Percentiles rank a stretch among this genome's conserved stretches.
Evolutionary conservation across 2,888 invertebrate species (phyloP).

Genomic region (Megamerina dolium): DNA sequence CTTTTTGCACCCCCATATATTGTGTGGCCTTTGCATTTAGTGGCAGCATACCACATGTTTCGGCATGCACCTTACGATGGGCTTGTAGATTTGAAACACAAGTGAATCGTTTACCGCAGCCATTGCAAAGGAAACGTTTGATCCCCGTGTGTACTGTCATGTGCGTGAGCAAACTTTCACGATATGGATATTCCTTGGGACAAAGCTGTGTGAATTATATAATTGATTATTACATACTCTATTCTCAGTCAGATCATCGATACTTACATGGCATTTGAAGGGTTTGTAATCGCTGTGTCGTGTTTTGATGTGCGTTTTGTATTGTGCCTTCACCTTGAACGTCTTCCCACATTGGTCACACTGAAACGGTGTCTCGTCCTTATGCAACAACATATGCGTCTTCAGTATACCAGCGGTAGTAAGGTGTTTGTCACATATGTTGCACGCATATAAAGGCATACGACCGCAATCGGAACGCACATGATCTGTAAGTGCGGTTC

Average conservation of each 20-base stretch:
- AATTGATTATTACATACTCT: background rate
- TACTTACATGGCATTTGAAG: constrained; percentile 50
- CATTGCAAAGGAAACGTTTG: constrained; percentile 51
- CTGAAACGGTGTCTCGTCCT: constrained; percentile 43
- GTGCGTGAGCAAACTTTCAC: constrained; percentile 52
- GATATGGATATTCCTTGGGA: constrained; percentile 50
- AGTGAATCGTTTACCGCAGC: constrained; percentile 52
- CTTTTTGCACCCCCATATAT: constrained; percentile 46
- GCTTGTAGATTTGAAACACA: constrained; percentile 53
- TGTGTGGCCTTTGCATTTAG: constrained; percentile 45
- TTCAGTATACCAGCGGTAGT: constrained; percentile 49
- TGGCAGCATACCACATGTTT: constrained; percentile 48
- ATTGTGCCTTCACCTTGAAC: constrained; percentile 45
- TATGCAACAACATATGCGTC: constrained; percentile 50
- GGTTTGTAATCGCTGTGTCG: constrained; percentile 52
- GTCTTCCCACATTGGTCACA: constrained; percentile 45
- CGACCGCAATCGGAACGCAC: constrained; percentile 50
- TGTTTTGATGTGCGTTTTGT: constrained; percentile 45
- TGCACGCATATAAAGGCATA: constrained; percentile 43
- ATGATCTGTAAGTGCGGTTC: constrained; percentile 48
- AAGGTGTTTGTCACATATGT: constrained; percentile 48
- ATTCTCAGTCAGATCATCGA: background rate
- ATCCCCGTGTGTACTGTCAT: constrained; percentile 52
- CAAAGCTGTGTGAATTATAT: constrained; percentile 38
- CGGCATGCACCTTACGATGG: constrained; percentile 50